phyloP scores from a whole-genome alignment of 2,113 vertebrate species.

The Onychostruthus taczanowskii region DNA sequence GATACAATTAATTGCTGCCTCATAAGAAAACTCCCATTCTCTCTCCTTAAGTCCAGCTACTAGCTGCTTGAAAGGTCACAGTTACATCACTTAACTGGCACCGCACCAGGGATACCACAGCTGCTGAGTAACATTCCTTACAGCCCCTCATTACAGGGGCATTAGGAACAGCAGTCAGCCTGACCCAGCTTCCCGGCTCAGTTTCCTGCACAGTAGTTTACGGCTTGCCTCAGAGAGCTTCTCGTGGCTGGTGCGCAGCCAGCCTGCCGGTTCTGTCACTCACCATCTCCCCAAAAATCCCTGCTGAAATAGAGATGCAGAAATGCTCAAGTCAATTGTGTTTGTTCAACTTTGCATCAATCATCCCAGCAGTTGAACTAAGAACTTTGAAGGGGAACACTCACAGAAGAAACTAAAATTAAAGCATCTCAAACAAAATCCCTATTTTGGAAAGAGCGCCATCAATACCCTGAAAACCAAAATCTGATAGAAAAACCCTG shows the following conservation, averaged over 20 bases:
- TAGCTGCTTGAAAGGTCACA: constrained; percentile 25
- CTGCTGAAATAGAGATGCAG: background rate
- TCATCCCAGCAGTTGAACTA: background rate
- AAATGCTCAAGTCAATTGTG: background rate
- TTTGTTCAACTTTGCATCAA: background rate
- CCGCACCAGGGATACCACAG: constrained; percentile 9
- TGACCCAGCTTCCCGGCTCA: constrained; percentile 33
- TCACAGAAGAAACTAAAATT: background rate
- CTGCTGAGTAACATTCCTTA: constrained; percentile 52
- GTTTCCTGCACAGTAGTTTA: constrained; percentile 64
- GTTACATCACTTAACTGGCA: constrained; percentile 56
- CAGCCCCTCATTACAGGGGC: constrained; percentile 50
- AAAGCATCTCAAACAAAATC: background rate
- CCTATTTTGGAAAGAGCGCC: background rate
- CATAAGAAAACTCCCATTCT: background rate
- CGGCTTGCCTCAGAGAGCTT: constrained; percentile 12
- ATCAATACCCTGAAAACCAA: background rate
- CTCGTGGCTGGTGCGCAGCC: background rate
- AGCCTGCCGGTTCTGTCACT: background rate
- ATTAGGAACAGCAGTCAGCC: constrained; percentile 58
- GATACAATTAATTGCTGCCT: background rate
- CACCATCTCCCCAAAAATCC: background rate
- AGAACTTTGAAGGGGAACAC: background rate
- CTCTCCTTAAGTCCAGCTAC: constrained; percentile 7
- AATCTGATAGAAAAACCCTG: background rate